Evolutionary conservation across 2,888 invertebrate species (phyloP).

Genomic region (Limnephilus marmoratus): DNA sequence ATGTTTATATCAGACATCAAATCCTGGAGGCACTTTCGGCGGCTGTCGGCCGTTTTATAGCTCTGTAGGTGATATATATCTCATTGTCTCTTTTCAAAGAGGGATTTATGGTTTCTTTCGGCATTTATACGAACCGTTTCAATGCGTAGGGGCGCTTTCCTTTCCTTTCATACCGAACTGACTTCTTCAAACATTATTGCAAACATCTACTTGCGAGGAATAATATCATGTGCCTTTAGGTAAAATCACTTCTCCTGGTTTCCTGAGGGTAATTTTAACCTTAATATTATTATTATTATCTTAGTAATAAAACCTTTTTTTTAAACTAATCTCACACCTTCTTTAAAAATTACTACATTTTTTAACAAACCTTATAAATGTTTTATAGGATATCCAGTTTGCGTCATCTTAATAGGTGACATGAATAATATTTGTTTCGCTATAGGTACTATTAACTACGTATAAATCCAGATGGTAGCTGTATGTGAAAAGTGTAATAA

Average conservation of each 20-base stretch:
- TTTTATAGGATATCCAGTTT: background rate
- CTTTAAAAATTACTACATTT: background rate
- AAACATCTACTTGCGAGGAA: constrained; percentile 25
- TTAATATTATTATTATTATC: background rate
- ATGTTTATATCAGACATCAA: constrained; percentile 50
- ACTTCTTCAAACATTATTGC: constrained; percentile 44
- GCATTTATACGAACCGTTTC: constrained; percentile 59
- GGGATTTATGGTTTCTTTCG: constrained; percentile 63
- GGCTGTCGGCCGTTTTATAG: constrained; percentile 59
- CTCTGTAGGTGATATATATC: constrained; percentile 58
- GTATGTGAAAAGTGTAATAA: background rate
- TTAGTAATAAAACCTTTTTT: background rate
- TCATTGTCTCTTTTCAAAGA: constrained; percentile 64
- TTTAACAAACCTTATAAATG: background rate
- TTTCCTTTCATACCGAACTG: constrained; percentile 41
- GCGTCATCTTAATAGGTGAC: background rate
- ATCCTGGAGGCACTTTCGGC: constrained; percentile 52
- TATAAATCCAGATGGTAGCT: no score
- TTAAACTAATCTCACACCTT: background rate
- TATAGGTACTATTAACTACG: no score
- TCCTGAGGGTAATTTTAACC: background rate
- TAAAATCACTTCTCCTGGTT: background rate
- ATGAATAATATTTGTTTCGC: no score
- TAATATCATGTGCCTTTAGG: background rate
- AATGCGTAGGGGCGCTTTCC: constrained; percentile 19